Percentiles rank a stretch among this genome's conserved stretches.
phyloP scores from a whole-genome alignment of 2,797 vertebrate species.

The Hippopotamyrus pictus region DNA sequence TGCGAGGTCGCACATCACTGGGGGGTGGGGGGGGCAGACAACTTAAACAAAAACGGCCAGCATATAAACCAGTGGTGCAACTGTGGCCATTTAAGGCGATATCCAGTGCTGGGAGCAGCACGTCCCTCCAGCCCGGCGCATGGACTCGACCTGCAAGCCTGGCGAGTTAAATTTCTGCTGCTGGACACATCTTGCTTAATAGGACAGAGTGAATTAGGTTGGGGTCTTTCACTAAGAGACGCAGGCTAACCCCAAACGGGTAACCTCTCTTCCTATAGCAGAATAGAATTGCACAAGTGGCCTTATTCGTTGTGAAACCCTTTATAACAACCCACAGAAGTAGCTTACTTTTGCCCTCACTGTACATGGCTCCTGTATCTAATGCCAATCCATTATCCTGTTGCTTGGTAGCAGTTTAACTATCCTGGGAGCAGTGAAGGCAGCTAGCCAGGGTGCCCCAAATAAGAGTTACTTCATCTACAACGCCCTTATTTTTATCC shows the following conservation, averaged over 20 bases:
- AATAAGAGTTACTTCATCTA: conserved; percentile 30
- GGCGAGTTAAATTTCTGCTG: not conserved
- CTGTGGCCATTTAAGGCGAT: conserved; percentile 51
- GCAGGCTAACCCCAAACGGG: not conserved
- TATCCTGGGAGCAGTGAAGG: not conserved
- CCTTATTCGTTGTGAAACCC: not conserved
- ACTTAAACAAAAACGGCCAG: conserved; percentile 46
- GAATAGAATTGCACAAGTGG: not conserved
- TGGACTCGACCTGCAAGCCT: not conserved
- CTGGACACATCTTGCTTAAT: not conserved
- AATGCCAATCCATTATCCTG: not conserved
- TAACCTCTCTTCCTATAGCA: not conserved
- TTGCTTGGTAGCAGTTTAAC: not conserved
- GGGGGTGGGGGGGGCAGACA: conserved; percentile 44
- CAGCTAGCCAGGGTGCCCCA: conserved; percentile 38
- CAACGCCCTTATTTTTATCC: conserved; percentile 20
- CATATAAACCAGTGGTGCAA: conserved; percentile 42
- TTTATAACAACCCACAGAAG: not conserved
- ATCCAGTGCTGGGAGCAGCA: conserved; percentile 30
- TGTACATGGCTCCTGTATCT: not conserved
- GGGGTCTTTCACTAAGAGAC: not conserved
- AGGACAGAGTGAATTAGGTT: not conserved
- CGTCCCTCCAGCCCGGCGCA: conserved; percentile 18
- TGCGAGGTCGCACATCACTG: conserved; percentile 25
- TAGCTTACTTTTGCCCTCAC: not conserved